Conservation (phyloP, 1,140 invertebrate species). For the Lutraria rhynchaena region DNA sequence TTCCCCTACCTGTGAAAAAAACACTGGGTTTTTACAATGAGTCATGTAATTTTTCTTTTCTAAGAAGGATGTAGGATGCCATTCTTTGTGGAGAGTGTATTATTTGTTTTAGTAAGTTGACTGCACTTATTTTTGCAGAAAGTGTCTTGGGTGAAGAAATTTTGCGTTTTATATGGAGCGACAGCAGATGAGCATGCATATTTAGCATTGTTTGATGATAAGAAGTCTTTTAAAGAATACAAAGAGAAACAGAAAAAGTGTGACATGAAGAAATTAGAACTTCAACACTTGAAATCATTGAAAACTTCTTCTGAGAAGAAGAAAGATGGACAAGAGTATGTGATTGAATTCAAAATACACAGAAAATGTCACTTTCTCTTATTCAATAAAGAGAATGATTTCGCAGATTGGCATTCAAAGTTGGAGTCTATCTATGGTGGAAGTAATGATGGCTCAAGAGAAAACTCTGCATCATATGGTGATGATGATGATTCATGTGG, state of each 20-base stretch:
- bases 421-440: neutral
- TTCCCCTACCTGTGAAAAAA: no score
- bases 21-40: no score
- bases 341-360: conserved; percentile 35
- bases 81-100: no score
- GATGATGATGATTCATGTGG: conserved; percentile 9
- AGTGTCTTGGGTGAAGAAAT: conserved; percentile 33
- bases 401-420: conserved; percentile 34
- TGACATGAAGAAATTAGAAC: conserved; percentile 36
- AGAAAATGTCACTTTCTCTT: conserved; percentile 5
- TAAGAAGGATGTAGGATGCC: no score
- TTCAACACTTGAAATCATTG: conserved; percentile 34
- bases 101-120: no score
- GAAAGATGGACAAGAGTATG: conserved; percentile 22
- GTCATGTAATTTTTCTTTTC: no score
- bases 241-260: conserved; percentile 29
- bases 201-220: conserved; percentile 42
- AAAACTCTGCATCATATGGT: conserved; percentile 2
- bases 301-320: conserved; percentile 22
- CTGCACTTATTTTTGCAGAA: no score
- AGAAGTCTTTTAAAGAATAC: conserved; percentile 2
- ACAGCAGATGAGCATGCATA: conserved; percentile 23
- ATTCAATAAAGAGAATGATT: conserved; percentile 20
- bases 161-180: conserved; percentile 18
- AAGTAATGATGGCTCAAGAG: neutral